Evolutionary conservation across 2,113 vertebrate species (phyloP).

Genomic region (Spea bombifrons): DNA sequence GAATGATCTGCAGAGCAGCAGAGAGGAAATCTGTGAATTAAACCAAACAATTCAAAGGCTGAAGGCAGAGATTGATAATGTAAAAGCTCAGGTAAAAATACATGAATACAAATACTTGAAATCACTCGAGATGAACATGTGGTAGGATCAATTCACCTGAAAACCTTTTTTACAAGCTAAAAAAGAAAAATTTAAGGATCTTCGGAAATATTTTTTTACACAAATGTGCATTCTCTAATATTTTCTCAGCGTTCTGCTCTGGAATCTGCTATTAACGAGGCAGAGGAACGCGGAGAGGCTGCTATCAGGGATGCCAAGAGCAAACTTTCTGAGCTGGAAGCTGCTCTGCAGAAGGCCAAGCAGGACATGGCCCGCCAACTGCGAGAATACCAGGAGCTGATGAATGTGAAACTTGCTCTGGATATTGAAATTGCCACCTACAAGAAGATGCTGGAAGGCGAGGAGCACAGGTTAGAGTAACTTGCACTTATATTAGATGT

Average conservation of each 20-base stretch:
- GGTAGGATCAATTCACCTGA: no score
- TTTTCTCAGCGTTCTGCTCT: constrained; percentile 53
- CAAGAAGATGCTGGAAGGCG: constrained; percentile 63
- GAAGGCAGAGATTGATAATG: constrained; percentile 68
- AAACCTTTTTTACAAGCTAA: no score
- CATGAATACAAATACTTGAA: no score
- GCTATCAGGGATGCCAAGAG: constrained; percentile 55
- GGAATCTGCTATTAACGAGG: constrained; percentile 44
- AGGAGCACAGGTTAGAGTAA: constrained; percentile 61
- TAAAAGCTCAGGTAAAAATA: constrained; percentile 70
- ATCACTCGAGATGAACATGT: no score
- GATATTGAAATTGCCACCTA: constrained; percentile 71
- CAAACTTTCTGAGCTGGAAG: constrained; percentile 61
- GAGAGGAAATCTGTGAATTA: constrained; percentile 69
- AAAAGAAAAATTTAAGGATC: no score
- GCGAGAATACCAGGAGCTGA: constrained; percentile 62
- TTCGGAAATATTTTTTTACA: neutral
- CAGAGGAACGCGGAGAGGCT: constrained; percentile 55
- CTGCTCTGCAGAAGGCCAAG: constrained; percentile 53
- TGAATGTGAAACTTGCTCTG: constrained; percentile 61
- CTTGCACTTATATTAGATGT: neutral
- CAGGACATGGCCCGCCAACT: constrained; percentile 58
- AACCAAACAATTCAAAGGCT: constrained; percentile 70
- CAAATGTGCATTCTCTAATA: neutral
- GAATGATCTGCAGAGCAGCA: constrained; percentile 66